A percentile compares a stretch with the other conserved stretches of the same genome.
phyloP scores from a whole-genome alignment of 1,140 invertebrate genomes.

The Lucilia sericata region DNA sequence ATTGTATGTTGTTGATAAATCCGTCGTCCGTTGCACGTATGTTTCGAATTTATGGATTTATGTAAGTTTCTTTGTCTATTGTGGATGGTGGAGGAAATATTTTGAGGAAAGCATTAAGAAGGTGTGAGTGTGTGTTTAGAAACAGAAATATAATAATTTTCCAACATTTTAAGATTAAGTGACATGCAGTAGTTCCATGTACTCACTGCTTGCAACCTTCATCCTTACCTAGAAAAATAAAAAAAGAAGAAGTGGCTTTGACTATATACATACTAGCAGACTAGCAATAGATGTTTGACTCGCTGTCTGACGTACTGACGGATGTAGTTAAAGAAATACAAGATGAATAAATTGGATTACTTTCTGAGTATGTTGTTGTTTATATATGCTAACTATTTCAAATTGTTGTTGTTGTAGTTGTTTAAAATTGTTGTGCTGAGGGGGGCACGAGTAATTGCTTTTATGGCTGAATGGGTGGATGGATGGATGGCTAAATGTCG shows the following conservation, averaged over 20 bases:
- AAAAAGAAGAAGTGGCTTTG: background rate
- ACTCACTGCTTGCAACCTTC: background rate
- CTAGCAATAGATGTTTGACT: background rate
- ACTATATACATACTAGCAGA: background rate
- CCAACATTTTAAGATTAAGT: background rate
- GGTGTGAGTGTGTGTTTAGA: background rate
- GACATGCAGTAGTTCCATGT: background rate
- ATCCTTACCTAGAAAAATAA: too few relatives aligned
- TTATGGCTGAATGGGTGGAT: background rate
- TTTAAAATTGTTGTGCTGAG: background rate
- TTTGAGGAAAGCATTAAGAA: background rate
- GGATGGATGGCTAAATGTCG: constrained; percentile 9
- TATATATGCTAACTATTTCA: background rate
- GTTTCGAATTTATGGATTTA: background rate
- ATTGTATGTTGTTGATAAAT: constrained; percentile 2
- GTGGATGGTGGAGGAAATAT: background rate
- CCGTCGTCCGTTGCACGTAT: background rate
- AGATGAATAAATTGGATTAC: constrained; percentile 17
- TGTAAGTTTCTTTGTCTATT: background rate
- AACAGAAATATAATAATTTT: constrained; percentile 8
- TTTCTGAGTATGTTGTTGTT: background rate
- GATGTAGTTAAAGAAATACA: background rate
- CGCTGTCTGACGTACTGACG: background rate
- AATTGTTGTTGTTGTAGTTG: background rate
- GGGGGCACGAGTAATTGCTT: constrained; percentile 1